phyloP scores from a whole-genome alignment of 2,797 vertebrate genomes.

The Babyrousa celebensis region DNA sequence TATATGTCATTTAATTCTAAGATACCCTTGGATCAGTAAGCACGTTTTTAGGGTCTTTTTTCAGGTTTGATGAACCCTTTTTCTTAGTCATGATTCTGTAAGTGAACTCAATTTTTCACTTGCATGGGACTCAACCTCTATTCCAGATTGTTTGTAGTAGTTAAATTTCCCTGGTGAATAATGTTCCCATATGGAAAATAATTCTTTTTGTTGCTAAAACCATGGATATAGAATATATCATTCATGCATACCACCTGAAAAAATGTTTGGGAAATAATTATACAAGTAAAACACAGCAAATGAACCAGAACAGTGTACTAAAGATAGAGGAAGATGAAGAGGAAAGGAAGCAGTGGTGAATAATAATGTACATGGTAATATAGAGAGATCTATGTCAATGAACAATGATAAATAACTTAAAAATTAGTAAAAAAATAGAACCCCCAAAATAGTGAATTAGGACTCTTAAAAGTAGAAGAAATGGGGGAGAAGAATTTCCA shows the following conservation, averaged over 20 bases:
- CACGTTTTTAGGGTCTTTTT: background rate
- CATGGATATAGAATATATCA: background rate
- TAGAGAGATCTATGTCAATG: background rate
- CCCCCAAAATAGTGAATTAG: background rate
- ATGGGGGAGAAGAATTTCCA: background rate
- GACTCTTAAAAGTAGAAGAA: background rate
- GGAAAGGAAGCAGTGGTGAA: background rate
- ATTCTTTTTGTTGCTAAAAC: background rate
- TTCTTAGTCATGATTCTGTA: background rate
- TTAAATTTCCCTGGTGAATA: background rate
- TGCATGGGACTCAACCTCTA: background rate
- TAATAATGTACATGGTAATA: background rate
- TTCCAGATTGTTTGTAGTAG: background rate
- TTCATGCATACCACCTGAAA: background rate
- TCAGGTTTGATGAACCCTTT: background rate
- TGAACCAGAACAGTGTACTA: background rate
- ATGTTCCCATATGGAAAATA: background rate
- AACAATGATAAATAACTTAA: background rate
- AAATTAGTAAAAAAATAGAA: background rate
- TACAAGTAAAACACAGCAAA: conserved; percentile 24
- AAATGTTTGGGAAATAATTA: background rate
- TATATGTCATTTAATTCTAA: background rate
- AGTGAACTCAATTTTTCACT: background rate
- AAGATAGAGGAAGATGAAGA: background rate
- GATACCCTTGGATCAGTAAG: background rate